Conservation (phyloP, 1,140 invertebrate genomes). For the Cataglyphis hispanica region DNA sequence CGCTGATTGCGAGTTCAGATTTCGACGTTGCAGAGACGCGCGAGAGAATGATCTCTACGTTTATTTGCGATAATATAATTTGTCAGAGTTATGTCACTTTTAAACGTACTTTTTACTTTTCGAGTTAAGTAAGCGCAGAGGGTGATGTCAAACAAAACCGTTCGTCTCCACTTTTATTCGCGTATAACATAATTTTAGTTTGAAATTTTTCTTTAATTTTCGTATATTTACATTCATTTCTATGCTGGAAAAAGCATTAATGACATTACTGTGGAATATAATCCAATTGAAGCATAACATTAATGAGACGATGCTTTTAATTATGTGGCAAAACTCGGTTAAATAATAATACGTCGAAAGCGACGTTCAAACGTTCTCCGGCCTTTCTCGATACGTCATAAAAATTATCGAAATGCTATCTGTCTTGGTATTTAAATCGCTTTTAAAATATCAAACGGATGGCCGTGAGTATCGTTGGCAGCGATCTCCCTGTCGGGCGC, state of each 20-base stretch:
- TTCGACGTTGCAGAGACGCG: conserved; percentile 22
- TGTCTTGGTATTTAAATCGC: conserved; percentile 55
- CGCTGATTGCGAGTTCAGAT: conserved; percentile 17
- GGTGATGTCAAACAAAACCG: not conserved
- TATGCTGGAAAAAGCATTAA: not conserved
- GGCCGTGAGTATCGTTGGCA: conserved; percentile 20
- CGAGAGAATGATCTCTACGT: not conserved
- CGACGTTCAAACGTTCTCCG: not conserved
- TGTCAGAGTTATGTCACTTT: not conserved
- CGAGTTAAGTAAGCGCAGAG: not conserved
- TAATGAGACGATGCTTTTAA: conserved; percentile 3
- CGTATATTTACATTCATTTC: not conserved
- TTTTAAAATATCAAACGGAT: conserved; percentile 53
- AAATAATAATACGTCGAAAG: conserved; percentile 27
- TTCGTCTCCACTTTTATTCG: not conserved
- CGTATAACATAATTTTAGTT: not conserved
- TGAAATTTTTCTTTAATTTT: not conserved
- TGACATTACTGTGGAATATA: not conserved
- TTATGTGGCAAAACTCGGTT: not conserved
- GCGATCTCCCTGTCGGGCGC: conserved; percentile 46
- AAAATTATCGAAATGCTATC: conserved; percentile 59
- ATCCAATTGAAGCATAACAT: not conserved
- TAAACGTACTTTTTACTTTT: not conserved
- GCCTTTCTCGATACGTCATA: conserved; percentile 29
- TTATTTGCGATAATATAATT: conserved; percentile 31